Conservation (phyloP, 1,140 invertebrate species). For the Asobara japonica region DNA sequence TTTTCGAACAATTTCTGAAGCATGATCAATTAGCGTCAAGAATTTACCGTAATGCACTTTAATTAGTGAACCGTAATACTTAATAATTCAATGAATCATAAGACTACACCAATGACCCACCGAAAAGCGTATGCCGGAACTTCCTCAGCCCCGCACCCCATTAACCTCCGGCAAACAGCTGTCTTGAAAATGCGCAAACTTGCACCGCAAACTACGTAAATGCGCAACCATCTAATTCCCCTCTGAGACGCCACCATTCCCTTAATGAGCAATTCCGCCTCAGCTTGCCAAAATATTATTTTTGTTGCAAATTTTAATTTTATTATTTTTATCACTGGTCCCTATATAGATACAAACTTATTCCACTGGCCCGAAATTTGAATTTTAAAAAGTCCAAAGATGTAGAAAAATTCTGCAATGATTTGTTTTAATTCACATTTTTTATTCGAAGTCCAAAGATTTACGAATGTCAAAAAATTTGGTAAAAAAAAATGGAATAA, state of each 20-base stretch:
- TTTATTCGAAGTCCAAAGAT: too few relatives aligned
- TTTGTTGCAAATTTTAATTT: background rate
- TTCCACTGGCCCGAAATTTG: too few relatives aligned
- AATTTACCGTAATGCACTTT: too few relatives aligned
- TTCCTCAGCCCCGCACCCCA: background rate
- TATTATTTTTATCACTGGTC: too few relatives aligned
- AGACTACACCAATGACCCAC: background rate
- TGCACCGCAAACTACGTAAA: background rate
- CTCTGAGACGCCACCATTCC: background rate
- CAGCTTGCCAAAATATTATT: background rate
- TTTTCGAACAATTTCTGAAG: too few relatives aligned
- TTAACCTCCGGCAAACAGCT: background rate
- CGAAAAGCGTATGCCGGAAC: background rate
- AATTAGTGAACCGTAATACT: too few relatives aligned
- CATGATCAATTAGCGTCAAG: background rate
- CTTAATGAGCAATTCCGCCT: background rate
- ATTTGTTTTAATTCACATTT: too few relatives aligned
- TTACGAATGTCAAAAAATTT: too few relatives aligned
- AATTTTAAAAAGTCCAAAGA: too few relatives aligned
- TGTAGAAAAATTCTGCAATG: too few relatives aligned
- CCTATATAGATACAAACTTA: too few relatives aligned
- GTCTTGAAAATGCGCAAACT: constrained; percentile 4
- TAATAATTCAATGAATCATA: background rate
- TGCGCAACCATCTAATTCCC: background rate
- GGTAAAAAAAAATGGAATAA: too few relatives aligned